A percentile compares a stretch with the other conserved stretches of the same genome.
These are phyloP conservation scores for Corvus hawaiiensis DNA, from an alignment of 2,113 vertebrate genomes.

Conservation along the genomic window DNA sequence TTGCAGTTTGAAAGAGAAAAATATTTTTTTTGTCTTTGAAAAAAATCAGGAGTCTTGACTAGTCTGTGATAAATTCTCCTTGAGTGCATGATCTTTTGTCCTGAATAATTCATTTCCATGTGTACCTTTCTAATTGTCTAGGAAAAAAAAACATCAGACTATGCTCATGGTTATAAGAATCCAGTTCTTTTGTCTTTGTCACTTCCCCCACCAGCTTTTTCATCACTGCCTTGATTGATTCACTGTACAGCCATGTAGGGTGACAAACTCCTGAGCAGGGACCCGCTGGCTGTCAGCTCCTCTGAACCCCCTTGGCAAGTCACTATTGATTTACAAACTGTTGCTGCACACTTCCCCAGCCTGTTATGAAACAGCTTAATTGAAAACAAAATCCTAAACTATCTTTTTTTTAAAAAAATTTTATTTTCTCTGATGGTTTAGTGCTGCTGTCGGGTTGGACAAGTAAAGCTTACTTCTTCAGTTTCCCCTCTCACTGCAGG, in stretches of 20 bases:
- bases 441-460: not conserved
- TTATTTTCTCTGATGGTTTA: not conserved
- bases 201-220: not conserved
- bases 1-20: not conserved
- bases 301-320: not conserved
- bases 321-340: not conserved
- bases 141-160: not conserved
- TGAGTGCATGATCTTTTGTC: accelerated
- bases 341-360: not conserved
- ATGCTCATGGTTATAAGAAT: not conserved
- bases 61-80: not conserved
- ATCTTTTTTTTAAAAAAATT: accelerated
- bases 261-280: not conserved
- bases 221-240: not conserved
- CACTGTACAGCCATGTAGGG: accelerated
- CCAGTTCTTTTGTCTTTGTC: not conserved
- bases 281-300: not conserved
- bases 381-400: not conserved
- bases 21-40: not conserved
- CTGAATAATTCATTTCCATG: not conserved
- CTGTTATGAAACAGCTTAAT: not conserved
- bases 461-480: not conserved
- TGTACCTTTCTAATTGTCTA: not conserved
- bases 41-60: not conserved
- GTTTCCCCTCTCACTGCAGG: not conserved